Conservation (phyloP, 1,140 invertebrate species). For the Hypsibius dujardini region DNA sequence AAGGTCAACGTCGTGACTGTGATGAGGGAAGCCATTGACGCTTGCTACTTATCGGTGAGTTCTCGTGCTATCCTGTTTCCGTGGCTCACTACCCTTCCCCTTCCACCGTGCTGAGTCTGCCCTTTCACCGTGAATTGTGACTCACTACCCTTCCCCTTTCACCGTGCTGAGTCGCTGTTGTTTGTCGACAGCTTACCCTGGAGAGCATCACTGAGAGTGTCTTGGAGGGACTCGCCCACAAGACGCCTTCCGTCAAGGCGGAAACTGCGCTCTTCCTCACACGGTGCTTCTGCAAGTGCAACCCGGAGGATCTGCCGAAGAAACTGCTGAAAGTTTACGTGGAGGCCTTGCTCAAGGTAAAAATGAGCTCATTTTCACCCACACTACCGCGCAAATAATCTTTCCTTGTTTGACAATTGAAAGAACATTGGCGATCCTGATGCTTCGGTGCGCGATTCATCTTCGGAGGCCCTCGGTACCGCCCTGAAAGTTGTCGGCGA, state of each 20-base stretch:
- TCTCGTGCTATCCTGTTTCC: too few species aligned
- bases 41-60: constrained; percentile 28
- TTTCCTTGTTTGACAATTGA: not conserved
- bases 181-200: constrained; percentile 74
- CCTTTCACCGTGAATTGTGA: too few species aligned
- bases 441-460: constrained; percentile 34
- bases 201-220: constrained; percentile 72
- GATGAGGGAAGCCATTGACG: constrained; percentile 76
- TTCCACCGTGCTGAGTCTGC: too few species aligned
- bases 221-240: constrained; percentile 65
- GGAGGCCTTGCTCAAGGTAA: constrained; percentile 52
- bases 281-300: constrained; percentile 58
- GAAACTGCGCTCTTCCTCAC: constrained; percentile 76
- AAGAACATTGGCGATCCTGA: constrained; percentile 25
- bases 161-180: too few species aligned
- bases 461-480: constrained; percentile 67
- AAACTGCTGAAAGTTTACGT: constrained; percentile 72
- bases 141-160: too few species aligned
- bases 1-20: constrained; percentile 70
- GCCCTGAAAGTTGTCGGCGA: constrained; percentile 82
- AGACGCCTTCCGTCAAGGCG: constrained; percentile 81
- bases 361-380: not conserved
- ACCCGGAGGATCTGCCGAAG: constrained; percentile 63
- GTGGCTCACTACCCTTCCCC: too few species aligned
- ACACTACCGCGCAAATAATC: not conserved